phyloP scores from a whole-genome alignment of 2,797 vertebrate genomes.

The Pseudochirops corinnae region DNA sequence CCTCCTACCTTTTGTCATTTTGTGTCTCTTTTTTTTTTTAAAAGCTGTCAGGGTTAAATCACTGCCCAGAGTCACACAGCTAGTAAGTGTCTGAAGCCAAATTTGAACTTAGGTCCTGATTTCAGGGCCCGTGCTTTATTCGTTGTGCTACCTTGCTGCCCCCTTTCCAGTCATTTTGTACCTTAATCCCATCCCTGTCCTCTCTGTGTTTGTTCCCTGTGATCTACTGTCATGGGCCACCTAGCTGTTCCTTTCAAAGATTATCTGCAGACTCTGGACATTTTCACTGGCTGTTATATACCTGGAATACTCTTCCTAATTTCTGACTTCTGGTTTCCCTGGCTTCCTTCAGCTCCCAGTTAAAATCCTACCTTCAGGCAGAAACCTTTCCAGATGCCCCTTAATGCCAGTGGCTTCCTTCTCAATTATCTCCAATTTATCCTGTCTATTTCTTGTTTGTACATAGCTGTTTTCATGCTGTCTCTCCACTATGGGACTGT shows the following conservation, averaged over 20 bases:
- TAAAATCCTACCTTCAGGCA: not conserved
- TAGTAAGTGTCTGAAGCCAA: not conserved
- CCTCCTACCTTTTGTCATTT: not conserved
- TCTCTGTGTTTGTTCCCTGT: not conserved
- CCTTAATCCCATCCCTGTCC: not conserved
- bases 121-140: not conserved
- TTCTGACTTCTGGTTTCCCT: not conserved
- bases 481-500: not conserved
- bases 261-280: not conserved
- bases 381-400: not conserved
- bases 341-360: not conserved
- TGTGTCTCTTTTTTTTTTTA: not conserved
- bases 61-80: not conserved
- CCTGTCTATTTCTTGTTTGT: not conserved
- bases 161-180: not conserved
- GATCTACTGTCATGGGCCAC: not conserved
- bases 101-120: not conserved
- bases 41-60: not conserved
- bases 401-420: not conserved
- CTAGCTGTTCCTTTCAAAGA: not conserved
- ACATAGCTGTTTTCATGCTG: not conserved
- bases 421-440: not conserved
- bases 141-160: not conserved
- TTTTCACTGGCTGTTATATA: not conserved
- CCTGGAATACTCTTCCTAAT: not conserved